A percentile compares a stretch with the other conserved stretches of the same genome.
phyloP scores from a whole-genome alignment of 2,113 vertebrate genomes.

The Paradisaea rubra region DNA sequence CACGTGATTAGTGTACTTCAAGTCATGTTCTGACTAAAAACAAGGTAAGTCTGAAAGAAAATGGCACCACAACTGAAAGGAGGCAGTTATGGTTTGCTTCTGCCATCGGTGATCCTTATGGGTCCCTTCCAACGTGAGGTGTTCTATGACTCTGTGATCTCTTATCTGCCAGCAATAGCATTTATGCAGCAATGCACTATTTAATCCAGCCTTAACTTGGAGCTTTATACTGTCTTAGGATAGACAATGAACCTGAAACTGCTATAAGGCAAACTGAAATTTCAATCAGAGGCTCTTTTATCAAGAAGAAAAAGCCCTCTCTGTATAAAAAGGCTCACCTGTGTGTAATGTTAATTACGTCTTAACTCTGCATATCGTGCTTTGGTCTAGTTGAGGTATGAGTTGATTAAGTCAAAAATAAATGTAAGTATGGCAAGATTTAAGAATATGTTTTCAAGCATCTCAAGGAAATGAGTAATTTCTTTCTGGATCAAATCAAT shows the following conservation, averaged over 20 bases:
- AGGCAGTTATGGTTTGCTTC: neutral
- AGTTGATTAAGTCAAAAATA: neutral
- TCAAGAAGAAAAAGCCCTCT: neutral
- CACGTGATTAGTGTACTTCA: rapidly evolving
- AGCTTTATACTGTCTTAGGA: neutral
- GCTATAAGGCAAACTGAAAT: neutral
- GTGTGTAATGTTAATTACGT: neutral
- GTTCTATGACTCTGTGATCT: neutral
- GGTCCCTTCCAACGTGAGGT: neutral
- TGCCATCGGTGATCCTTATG: rapidly evolving
- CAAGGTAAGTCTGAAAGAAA: neutral
- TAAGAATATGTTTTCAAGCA: neutral
- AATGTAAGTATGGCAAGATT: neutral
- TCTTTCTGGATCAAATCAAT: neutral
- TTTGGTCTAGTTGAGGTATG: neutral
- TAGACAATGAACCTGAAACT: neutral
- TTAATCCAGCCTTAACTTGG: neutral
- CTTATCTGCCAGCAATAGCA: neutral
- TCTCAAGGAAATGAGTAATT: neutral
- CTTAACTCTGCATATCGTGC: neutral
- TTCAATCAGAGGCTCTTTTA: neutral
- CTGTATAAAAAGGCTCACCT: neutral
- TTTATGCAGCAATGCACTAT: neutral
- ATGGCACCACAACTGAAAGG: neutral
- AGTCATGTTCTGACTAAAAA: neutral